Conservation (phyloP, 2,888 invertebrate species). For the Agrochola circellaris region DNA sequence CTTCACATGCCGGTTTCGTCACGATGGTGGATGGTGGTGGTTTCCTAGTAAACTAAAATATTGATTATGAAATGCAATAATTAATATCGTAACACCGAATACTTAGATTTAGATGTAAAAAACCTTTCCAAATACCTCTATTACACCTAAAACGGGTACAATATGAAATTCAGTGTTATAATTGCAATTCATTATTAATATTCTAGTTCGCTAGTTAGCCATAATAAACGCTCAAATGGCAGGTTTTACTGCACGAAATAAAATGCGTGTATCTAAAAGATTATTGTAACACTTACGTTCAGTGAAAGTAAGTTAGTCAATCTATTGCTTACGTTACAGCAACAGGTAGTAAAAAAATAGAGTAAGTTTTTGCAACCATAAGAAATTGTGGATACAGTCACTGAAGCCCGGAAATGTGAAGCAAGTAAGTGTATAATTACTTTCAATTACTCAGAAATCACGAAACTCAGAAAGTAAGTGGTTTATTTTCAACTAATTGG, state of each 20-base stretch:
- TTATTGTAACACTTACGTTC: slow-evolving; percentile 34
- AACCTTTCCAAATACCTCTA: too few relatives aligned
- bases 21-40: too few relatives aligned
- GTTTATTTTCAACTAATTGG: slow-evolving; percentile 9
- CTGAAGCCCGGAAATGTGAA: slow-evolving; percentile 41
- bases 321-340: slow-evolving; percentile 19
- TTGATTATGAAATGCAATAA: too few relatives aligned
- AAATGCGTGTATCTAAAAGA: slow-evolving; percentile 24
- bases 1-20: too few relatives aligned
- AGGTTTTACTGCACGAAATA: slow-evolving; percentile 5
- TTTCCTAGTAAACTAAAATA: too few relatives aligned
- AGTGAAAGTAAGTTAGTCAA: slow-evolving; percentile 51
- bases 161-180: too few relatives aligned
- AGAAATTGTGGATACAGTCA: slow-evolving; percentile 5
- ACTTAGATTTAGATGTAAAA: too few relatives aligned
- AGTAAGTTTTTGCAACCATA: slow-evolving; percentile 41
- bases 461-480: neutral
- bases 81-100: too few relatives aligned
- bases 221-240: too few relatives aligned
- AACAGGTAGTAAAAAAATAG: slow-evolving; percentile 25
- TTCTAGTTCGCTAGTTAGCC: too few relatives aligned
- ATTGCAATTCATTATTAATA: too few relatives aligned
- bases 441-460: slow-evolving; percentile 1
- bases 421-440: slow-evolving; percentile 27
- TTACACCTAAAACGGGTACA: too few relatives aligned